These are phyloP conservation scores for Hemistola chrysoprasaria DNA, from an alignment of 2,888 invertebrate genomes.

Conservation along the genomic window DNA sequence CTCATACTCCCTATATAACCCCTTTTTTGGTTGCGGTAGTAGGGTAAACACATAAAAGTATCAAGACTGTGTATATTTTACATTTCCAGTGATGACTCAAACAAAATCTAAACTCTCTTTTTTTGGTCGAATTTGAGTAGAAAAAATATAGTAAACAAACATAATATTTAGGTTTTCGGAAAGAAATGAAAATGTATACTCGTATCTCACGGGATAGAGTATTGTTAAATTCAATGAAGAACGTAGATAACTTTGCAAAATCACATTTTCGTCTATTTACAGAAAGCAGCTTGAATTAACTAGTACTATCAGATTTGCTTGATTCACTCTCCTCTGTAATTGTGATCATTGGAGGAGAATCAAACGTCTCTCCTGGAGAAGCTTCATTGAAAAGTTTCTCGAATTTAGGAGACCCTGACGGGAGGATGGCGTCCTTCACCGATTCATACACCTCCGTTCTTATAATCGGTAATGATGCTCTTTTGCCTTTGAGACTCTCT, in stretches of 20 bases:
- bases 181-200: too few species aligned
- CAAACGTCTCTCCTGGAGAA: conserved; percentile 62
- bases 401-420: conserved; percentile 81
- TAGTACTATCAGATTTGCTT: conserved; percentile 63
- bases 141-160: neutral
- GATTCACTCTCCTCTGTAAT: conserved; percentile 75
- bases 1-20: too few species aligned
- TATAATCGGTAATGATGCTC: conserved; percentile 68
- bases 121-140: too few species aligned
- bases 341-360: conserved; percentile 71
- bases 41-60: too few species aligned
- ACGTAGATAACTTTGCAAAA: conserved; percentile 13
- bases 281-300: conserved; percentile 52
- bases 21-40: too few species aligned
- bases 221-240: conserved; percentile 19
- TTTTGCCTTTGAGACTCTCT: conserved; percentile 59
- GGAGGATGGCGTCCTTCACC: conserved; percentile 77
- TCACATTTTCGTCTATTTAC: conserved; percentile 24
- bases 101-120: too few species aligned
- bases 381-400: conserved; percentile 81
- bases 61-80: too few species aligned
- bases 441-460: conserved; percentile 79
- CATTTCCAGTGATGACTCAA: too few species aligned
- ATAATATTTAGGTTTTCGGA: too few species aligned
- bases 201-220: too few species aligned